A percentile compares a stretch with the other conserved stretches of the same genome.
Conservation (phyloP, 1,140 invertebrate species). For the Steinernema khuongi region DNA sequence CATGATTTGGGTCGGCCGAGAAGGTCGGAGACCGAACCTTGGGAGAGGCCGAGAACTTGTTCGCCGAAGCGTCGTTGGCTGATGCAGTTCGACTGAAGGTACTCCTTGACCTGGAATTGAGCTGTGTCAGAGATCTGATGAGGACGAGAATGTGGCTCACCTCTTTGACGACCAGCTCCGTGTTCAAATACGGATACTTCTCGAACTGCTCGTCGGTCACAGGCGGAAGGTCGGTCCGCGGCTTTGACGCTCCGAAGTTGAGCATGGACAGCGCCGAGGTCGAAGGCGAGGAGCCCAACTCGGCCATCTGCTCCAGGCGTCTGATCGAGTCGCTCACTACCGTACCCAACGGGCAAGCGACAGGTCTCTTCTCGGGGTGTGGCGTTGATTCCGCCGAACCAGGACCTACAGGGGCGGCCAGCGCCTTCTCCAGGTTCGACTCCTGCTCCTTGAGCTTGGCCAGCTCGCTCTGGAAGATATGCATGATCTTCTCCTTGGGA, state of each 20-base stretch:
- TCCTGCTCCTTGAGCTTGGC: conserved; percentile 76
- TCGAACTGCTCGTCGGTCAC: conserved; percentile 99
- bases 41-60: conserved; percentile 87
- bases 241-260: conserved; percentile 68
- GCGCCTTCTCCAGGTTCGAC: conserved; percentile 45
- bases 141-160: conserved; percentile 63
- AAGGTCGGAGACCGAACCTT: conserved; percentile 88
- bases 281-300: conserved; percentile 68
- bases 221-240: conserved; percentile 78
- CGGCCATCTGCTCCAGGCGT: conserved; percentile 70
- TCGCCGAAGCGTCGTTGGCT: conserved; percentile 96
- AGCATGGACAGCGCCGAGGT: not conserved
- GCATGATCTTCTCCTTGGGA: conserved; percentile 88
- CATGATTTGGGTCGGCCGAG: conserved; percentile 89
- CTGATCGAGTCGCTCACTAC: conserved; percentile 64
- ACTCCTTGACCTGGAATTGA: conserved; percentile 73
- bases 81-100: conserved; percentile 93
- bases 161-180: conserved; percentile 93
- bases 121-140: not conserved
- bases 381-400: conserved; percentile 67
- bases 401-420: conserved; percentile 58
- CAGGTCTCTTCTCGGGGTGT: conserved; percentile 71
- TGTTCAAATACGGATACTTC: conserved; percentile 93
- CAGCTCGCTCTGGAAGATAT: conserved; percentile 91
- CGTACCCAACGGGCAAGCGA: conserved; percentile 18